A percentile compares a stretch with the other conserved stretches of the same genome.
phyloP scores from a whole-genome alignment of 2,888 invertebrate genomes.

The Helicoverpa assulta region DNA sequence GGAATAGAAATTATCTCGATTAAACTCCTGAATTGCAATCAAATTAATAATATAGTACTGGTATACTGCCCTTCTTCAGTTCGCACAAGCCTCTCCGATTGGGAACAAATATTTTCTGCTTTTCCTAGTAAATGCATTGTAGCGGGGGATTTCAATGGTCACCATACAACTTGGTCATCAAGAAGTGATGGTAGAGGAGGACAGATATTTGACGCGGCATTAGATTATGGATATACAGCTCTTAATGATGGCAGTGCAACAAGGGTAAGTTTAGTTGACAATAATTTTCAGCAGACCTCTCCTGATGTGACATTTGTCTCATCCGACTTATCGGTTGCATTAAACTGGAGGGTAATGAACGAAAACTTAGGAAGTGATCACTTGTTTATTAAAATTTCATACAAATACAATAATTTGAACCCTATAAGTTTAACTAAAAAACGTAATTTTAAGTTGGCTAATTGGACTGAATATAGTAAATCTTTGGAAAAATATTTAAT shows the following conservation, averaged over 20 bases:
- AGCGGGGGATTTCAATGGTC: slow-evolving; percentile 14
- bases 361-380: slow-evolving; percentile 21
- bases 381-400: slow-evolving; percentile 19
- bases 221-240: neutral
- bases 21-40: slow-evolving; percentile 9
- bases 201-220: slow-evolving; percentile 8
- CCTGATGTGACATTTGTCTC: slow-evolving; percentile 22
- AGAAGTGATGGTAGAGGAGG: slow-evolving; percentile 8
- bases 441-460: slow-evolving; percentile 23
- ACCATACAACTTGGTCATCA: slow-evolving; percentile 6
- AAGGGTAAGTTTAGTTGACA: slow-evolving; percentile 4
- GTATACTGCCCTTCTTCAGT: slow-evolving; percentile 24
- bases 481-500: slow-evolving; percentile 11
- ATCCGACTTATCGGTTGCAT: neutral
- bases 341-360: slow-evolving; percentile 14
- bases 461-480: slow-evolving; percentile 21
- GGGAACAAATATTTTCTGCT: slow-evolving; percentile 15
- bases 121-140: slow-evolving; percentile 14
- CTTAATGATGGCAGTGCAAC: slow-evolving; percentile 5
- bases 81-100: slow-evolving; percentile 7
- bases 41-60: slow-evolving; percentile 11
- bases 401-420: neutral
- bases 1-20: slow-evolving; percentile 12
- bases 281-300: slow-evolving; percentile 3
- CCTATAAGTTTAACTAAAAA: slow-evolving; percentile 1